Evolutionary conservation across 1,140 invertebrate genomes (phyloP), one percentile per base, ranked within the genome.

Genomic region (Heliconius eleuchia): DNA sequence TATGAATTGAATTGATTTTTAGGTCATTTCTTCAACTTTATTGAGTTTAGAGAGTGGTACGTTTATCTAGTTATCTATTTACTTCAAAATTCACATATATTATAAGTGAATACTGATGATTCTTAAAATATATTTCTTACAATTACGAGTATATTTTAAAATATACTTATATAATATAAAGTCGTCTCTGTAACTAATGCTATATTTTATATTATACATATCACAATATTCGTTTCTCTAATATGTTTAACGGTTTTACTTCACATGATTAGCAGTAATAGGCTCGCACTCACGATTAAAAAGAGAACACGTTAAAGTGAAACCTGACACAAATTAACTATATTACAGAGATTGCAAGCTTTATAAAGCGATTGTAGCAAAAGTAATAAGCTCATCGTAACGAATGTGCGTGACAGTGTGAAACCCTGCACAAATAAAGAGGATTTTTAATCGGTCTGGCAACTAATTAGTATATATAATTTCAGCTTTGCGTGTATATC

Each of bases 391-490:
- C 60, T 66, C 60, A 30, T 16, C 1, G 77, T 78, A 74, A 74
- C 52, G 39, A 78, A 78, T 57, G 34, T 78, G 77, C 77, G 77
- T 78, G 71, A 74, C 73, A 71, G 23, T 55, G 77, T 37, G 77
- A 78, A 78, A 78, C 77, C 77, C 77, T 73, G 72, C 76, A 74
- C 72, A 73, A 16, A 66, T 78, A 78, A 77, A 78, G 77, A 78
- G 77, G 77, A 74, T 78, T 74, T 78, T 78, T 78, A 78, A 78
- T 74, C 77, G 72, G 77, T 74, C 77, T 78, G 73, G 72, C 13
- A 74, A 74, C 72, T 78, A 78, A 78, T 78, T 74, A 74, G 77
- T 74, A 73, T 71, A 78, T 66, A 74, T 78, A 78, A 50, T 74
- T 78, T 71, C 74, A 72, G 57, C 52, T 42, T 74, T 23, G 34